Conservation (phyloP, 2,797 vertebrate species). For the Thripadectes ignobilis region DNA sequence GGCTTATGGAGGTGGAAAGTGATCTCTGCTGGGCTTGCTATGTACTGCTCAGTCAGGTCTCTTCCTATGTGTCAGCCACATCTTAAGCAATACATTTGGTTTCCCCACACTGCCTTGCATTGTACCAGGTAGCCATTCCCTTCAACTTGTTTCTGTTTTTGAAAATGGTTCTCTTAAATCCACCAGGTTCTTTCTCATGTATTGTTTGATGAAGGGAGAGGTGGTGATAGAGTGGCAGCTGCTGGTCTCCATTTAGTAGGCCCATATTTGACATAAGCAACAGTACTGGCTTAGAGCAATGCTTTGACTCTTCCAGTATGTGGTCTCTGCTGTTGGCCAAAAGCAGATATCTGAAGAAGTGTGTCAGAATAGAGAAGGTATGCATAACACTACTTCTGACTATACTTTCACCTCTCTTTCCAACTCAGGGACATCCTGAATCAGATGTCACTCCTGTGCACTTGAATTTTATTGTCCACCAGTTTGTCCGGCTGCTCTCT, state of each 20-base stretch:
- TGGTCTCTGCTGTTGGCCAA: neutral
- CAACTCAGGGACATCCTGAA: neutral
- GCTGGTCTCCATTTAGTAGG: neutral
- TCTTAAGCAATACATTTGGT: neutral
- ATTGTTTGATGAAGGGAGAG: neutral
- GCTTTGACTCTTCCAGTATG: neutral
- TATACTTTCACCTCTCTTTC: neutral
- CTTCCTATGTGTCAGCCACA: neutral
- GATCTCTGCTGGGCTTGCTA: neutral
- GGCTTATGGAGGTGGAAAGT: neutral
- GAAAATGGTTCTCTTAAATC: neutral
- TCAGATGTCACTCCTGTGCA: neutral
- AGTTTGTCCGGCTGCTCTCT: rapidly evolving
- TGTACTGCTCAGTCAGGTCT: neutral
- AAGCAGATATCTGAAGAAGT: neutral
- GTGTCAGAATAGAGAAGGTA: neutral
- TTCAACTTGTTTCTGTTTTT: neutral
- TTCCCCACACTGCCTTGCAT: neutral
- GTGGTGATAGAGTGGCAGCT: neutral
- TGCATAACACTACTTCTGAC: neutral
- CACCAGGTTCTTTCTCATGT: neutral
- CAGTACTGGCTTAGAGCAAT: neutral
- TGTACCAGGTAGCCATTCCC: neutral
- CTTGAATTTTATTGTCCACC: neutral
- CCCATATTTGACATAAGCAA: neutral